Percentiles rank a stretch among this genome's conserved stretches.
These are phyloP conservation scores for Neoaliturus tenellus DNA, from an alignment of 2,888 invertebrate genomes.

Conservation along the genomic window DNA sequence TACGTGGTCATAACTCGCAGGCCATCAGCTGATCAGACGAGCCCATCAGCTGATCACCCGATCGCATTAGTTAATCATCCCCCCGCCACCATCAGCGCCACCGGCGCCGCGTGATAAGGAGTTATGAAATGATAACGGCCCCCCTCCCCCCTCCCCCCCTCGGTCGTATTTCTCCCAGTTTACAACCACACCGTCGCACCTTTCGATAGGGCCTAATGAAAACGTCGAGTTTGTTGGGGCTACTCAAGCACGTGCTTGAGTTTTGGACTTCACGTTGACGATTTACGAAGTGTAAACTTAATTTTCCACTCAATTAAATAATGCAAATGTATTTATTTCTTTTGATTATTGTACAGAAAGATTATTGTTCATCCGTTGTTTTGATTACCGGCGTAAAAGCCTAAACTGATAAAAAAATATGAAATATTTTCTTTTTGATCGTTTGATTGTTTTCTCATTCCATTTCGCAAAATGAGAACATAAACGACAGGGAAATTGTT, in stretches of 20 bases:
- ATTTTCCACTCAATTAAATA: too few relatives aligned
- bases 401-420: too few relatives aligned
- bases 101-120: neutral
- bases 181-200: slow-evolving; percentile 19
- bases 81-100: neutral
- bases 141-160: neutral
- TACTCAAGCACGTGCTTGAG: neutral
- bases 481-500: too few relatives aligned
- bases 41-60: slow-evolving; percentile 52
- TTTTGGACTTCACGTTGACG: too few relatives aligned
- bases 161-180: slow-evolving; percentile 26
- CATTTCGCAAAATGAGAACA: too few relatives aligned
- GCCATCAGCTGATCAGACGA: slow-evolving; percentile 52
- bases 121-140: slow-evolving; percentile 52
- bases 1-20: slow-evolving; percentile 58
- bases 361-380: too few relatives aligned
- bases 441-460: too few relatives aligned
- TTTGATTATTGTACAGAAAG: too few relatives aligned
- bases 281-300: too few relatives aligned
- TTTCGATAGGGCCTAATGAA: slow-evolving; percentile 40
- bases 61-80: slow-evolving; percentile 46
- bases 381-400: too few relatives aligned
- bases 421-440: too few relatives aligned
- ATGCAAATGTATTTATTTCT: too few relatives aligned
- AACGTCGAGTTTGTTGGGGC: neutral